Evolutionary conservation across 1,140 invertebrate genomes (phyloP).

Genomic region (Drosophila lowei): DNA sequence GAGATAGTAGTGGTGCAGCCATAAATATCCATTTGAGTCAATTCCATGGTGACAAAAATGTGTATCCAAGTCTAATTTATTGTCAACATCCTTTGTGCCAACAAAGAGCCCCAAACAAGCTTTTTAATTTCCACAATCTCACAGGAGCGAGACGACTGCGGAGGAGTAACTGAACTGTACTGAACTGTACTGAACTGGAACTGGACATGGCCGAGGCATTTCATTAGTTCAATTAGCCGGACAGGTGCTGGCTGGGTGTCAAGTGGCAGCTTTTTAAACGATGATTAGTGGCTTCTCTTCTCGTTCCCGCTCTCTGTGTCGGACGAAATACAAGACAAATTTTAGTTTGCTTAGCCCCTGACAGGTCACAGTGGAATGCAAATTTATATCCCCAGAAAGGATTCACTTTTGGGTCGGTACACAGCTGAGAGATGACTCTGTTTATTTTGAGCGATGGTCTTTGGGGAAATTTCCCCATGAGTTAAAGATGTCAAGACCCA

Average conservation of each 20-base stretch:
- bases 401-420: constrained; percentile 11
- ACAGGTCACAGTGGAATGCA: constrained; percentile 58
- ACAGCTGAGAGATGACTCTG: too few relatives aligned
- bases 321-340: constrained; percentile 70
- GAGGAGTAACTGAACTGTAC: too few relatives aligned
- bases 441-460: not conserved
- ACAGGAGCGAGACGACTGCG: constrained; percentile 8
- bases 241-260: constrained; percentile 55
- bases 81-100: constrained; percentile 66
- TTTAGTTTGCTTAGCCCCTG: constrained; percentile 59
- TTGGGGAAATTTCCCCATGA: constrained; percentile 45
- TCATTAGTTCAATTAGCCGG: constrained; percentile 77
- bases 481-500: constrained; percentile 15
- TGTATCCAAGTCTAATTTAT: constrained; percentile 74
- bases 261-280: constrained; percentile 68
- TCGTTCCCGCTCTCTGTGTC: constrained; percentile 30
- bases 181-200: constrained; percentile 14
- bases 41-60: constrained; percentile 76
- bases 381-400: constrained; percentile 58
- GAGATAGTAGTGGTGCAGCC: constrained; percentile 24
- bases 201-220: constrained; percentile 48
- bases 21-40: constrained; percentile 75
- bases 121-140: constrained; percentile 64
- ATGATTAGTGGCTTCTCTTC: constrained; percentile 68
- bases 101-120: constrained; percentile 56